These are phyloP conservation scores for Eupeodes corollae DNA, from an alignment of 1,140 invertebrate genomes.

Conservation along the genomic window DNA sequence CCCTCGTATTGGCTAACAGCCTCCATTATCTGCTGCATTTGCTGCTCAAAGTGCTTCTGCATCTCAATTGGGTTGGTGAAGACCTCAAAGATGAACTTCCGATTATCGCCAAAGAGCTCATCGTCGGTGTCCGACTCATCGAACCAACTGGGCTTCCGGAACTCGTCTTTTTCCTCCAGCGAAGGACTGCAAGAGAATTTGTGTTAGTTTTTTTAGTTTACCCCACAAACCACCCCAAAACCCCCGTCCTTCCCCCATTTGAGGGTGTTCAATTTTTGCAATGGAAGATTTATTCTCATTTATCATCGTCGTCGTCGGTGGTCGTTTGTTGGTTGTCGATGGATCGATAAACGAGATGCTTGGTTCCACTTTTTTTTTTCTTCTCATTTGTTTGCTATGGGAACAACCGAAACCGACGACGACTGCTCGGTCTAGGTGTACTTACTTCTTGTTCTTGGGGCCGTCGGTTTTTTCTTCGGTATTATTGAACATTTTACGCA, in stretches of 20 bases:
- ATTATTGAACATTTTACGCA: slow-evolving; percentile 34
- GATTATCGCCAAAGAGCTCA: slow-evolving; percentile 34
- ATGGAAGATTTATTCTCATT: neutral
- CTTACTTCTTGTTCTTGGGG: slow-evolving; percentile 20
- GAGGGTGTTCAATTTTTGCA: neutral
- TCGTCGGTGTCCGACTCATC: slow-evolving; percentile 35
- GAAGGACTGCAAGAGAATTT: slow-evolving; percentile 11
- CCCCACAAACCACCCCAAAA: slow-evolving; percentile 6
- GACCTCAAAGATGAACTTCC: slow-evolving; percentile 36
- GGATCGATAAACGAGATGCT: neutral
- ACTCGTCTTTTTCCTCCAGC: slow-evolving; percentile 29
- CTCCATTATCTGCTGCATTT: slow-evolving; percentile 36
- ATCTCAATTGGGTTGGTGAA: slow-evolving; percentile 39
- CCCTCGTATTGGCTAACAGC: slow-evolving; percentile 30
- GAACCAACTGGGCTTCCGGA: slow-evolving; percentile 35
- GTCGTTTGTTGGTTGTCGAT: neutral
- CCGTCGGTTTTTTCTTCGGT: slow-evolving; percentile 17
- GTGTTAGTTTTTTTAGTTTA: slow-evolving; percentile 8
- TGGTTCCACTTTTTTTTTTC: too few species aligned
- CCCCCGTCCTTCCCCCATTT: neutral
- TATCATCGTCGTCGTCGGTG: neutral
- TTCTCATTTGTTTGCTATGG: neutral
- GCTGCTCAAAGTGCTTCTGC: slow-evolving; percentile 39
- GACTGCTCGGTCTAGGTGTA: slow-evolving; percentile 3
- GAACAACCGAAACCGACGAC: neutral